phyloP scores from a whole-genome alignment of 1,140 invertebrate species.

The Trichomalopsis sarcophagae region DNA sequence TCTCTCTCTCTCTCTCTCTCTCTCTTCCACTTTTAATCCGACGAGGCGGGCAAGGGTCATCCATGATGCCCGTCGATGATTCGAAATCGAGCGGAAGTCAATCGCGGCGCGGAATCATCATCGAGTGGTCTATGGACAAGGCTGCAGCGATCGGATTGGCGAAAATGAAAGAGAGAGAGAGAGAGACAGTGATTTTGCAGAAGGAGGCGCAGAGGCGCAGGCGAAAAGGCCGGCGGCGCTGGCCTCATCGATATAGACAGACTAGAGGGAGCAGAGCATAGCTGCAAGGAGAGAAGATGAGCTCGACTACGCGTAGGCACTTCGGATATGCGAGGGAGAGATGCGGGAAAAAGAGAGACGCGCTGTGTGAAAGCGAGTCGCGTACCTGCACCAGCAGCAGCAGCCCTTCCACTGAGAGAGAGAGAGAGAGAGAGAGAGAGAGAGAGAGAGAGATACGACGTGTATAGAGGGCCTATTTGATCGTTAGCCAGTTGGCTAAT shows the following conservation, averaged over 20 bases:
- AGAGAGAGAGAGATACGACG: not conserved
- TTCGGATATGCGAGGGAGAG: slow-evolving; percentile 39
- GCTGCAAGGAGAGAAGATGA: not conserved
- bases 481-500: slow-evolving; percentile 75
- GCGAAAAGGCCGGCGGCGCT: slow-evolving; percentile 27
- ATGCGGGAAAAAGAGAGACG: slow-evolving; percentile 50
- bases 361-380: slow-evolving; percentile 16
- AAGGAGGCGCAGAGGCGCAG: slow-evolving; percentile 5
- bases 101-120: slow-evolving; percentile 43
- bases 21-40: slow-evolving; percentile 31
- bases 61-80: slow-evolving; percentile 35
- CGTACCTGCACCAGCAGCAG: not conserved
- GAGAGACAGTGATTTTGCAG: slow-evolving; percentile 3
- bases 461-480: slow-evolving; percentile 68
- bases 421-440: not conserved
- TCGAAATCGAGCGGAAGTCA: slow-evolving; percentile 53
- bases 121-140: slow-evolving; percentile 52
- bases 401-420: not conserved
- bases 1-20: not conserved
- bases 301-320: slow-evolving; percentile 30
- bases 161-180: slow-evolving; percentile 50
- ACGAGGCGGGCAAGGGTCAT: slow-evolving; percentile 36
- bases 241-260: not conserved
- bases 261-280: not conserved
- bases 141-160: slow-evolving; percentile 41